phyloP scores from a whole-genome alignment of 2,888 invertebrate genomes.

The Perithous albicinctus region DNA sequence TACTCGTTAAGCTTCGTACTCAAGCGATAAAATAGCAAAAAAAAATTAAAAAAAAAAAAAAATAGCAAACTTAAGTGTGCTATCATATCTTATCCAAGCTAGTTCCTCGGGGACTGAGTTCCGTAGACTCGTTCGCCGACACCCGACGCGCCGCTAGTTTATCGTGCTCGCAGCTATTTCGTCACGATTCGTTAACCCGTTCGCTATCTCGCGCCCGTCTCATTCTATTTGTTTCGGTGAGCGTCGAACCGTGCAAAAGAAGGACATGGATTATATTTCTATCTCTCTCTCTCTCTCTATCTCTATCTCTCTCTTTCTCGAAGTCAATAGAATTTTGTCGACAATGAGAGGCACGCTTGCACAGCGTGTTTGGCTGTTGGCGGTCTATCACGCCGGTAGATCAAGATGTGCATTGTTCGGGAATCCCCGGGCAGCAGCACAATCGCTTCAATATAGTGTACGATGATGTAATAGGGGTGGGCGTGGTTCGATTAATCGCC shows the following conservation, averaged over 20 bases:
- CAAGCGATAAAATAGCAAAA: conserved; percentile 58
- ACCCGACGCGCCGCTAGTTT: conserved; percentile 55
- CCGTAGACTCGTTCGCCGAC: conserved; percentile 45
- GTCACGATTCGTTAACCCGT: conserved; percentile 68
- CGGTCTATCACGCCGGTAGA: conserved; percentile 17
- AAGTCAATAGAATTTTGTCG: conserved; percentile 1
- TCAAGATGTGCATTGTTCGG: conserved; percentile 50
- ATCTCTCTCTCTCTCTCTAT: no score
- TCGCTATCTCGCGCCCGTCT: conserved; percentile 43
- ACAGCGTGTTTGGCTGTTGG: neutral
- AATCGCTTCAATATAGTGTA: conserved; percentile 6
- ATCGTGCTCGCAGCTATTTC: conserved; percentile 55
- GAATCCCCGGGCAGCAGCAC: conserved; percentile 22
- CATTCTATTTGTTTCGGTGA: conserved; percentile 18
- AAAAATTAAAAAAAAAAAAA: no score
- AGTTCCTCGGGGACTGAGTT: conserved; percentile 15
- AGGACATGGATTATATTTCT: conserved; percentile 9
- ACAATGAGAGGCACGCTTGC: neutral
- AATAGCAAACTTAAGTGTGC: no score
- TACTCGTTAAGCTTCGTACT: conserved; percentile 58
- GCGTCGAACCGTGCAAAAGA: conserved; percentile 35
- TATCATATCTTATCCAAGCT: conserved; percentile 63
- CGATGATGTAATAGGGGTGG: conserved; percentile 21
- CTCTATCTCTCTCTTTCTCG: no score
- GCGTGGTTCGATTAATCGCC: conserved; percentile 66